Percentiles rank a stretch among this genome's conserved stretches.
Evolutionary conservation across 2,888 invertebrate genomes (phyloP).

Genomic region (Megalurothrips usitatus): DNA sequence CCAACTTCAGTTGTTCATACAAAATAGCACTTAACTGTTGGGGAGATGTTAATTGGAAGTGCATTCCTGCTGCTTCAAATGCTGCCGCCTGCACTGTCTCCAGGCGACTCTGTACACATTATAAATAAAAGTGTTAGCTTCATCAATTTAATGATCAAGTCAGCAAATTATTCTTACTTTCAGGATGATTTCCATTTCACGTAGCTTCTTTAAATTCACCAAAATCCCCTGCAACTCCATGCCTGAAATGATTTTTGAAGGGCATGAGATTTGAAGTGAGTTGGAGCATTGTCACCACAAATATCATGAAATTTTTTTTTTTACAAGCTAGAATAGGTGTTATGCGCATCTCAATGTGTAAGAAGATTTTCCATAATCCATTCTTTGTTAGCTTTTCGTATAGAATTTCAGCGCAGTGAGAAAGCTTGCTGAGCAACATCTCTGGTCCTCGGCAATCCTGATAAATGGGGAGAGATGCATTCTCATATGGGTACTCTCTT

Average conservation of each 20-base stretch:
- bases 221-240: slow-evolving; percentile 49
- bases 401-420: slow-evolving; percentile 40
- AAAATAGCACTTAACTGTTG: slow-evolving; percentile 48
- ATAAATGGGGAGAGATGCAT: neutral
- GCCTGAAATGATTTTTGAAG: slow-evolving; percentile 41
- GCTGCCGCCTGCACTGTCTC: slow-evolving; percentile 46
- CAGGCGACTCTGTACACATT: slow-evolving; percentile 41
- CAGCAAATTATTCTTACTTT: slow-evolving; percentile 34
- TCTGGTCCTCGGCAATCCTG: neutral
- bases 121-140: neutral
- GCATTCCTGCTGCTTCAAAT: slow-evolving; percentile 46
- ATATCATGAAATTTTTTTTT: slow-evolving; percentile 20
- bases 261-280: slow-evolving; percentile 2
- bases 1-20: slow-evolving; percentile 50
- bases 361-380: slow-evolving; percentile 48
- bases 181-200: slow-evolving; percentile 46
- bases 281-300: slow-evolving; percentile 1
- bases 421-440: slow-evolving; percentile 37
- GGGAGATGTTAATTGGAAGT: slow-evolving; percentile 49
- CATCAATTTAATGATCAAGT: slow-evolving; percentile 19
- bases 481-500: neutral
- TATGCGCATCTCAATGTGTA: slow-evolving; percentile 50
- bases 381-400: slow-evolving; percentile 42
- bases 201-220: slow-evolving; percentile 46
- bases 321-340: slow-evolving; percentile 49